These are phyloP conservation scores for Drosophila melanosoma DNA, from an alignment of 2,888 invertebrate genomes.

Conservation along the genomic window DNA sequence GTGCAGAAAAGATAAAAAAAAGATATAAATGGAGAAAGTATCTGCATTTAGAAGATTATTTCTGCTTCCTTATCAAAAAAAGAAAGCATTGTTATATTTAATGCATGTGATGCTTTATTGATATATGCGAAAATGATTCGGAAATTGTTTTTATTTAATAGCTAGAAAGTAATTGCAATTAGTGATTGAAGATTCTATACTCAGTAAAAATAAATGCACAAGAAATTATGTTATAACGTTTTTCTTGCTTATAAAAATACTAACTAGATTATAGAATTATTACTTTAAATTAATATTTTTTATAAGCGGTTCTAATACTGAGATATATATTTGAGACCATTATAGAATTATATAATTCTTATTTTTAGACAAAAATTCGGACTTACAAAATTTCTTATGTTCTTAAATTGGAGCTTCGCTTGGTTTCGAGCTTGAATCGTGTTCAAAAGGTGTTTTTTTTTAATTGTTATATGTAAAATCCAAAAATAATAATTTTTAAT, in stretches of 20 bases:
- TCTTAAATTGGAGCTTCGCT: not conserved
- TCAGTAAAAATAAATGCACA: not conserved
- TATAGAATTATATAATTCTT: not conserved
- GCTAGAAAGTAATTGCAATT: not conserved
- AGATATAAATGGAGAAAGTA: not conserved
- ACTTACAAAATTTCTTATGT: not conserved
- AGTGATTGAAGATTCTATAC: not conserved
- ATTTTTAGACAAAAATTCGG: not conserved
- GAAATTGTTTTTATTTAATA: not conserved
- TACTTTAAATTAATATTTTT: not conserved
- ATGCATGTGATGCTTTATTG: not conserved
- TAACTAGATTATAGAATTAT: not conserved
- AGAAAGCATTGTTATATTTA: not conserved
- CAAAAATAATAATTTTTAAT: not conserved
- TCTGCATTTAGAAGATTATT: not conserved
- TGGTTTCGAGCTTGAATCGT: not conserved
- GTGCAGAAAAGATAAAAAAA: not conserved
- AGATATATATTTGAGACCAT: not conserved
- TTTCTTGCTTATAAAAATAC: not conserved
- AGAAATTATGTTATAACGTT: not conserved
- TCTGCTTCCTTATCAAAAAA: not conserved
- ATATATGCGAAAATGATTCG: not conserved
- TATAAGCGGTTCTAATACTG: not conserved
- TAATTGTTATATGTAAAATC: not conserved
- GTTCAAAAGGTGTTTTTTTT: not conserved